Evolutionary conservation across 2,888 invertebrate species (phyloP).

Genomic region (Prosapia bicincta): DNA sequence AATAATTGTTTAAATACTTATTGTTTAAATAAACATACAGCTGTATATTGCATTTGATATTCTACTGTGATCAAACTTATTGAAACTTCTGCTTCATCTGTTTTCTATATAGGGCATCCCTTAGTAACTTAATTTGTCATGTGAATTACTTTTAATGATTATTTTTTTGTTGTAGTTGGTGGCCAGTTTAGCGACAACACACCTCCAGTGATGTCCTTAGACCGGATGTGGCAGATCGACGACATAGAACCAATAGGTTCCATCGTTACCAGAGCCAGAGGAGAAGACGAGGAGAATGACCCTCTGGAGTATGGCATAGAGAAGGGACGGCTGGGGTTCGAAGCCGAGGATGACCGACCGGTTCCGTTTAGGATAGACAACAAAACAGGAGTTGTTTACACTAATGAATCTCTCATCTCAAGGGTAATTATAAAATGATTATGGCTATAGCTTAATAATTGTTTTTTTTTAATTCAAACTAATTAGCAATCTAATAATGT

Average conservation of each 20-base stretch:
- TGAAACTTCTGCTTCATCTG: too few species aligned
- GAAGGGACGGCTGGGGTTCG: conserved; percentile 45
- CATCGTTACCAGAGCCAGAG: conserved; percentile 62
- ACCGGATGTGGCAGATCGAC: conserved; percentile 62
- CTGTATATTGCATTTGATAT: too few species aligned
- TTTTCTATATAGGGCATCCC: too few species aligned
- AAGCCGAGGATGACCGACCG: conserved; percentile 48
- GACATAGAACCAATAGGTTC: conserved; percentile 70
- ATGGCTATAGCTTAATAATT: too few species aligned
- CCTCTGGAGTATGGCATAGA: conserved; percentile 67
- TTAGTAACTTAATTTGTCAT: too few species aligned
- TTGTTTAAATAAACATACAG: too few species aligned
- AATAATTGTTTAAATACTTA: too few species aligned
- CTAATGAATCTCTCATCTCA: conserved; percentile 73
- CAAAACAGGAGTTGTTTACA: conserved; percentile 68
- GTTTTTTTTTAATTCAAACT: too few species aligned
- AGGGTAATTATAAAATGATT: conserved; percentile 72
- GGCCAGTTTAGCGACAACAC: conserved; percentile 55
- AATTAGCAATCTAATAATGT: too few species aligned
- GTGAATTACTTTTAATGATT: background rate
- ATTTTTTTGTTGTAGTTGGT: conserved; percentile 45
- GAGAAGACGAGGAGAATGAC: conserved; percentile 58
- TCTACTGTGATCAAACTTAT: too few species aligned
- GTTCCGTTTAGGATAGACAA: conserved; percentile 76
- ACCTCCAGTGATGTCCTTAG: conserved; percentile 67